These are phyloP conservation scores for Microctonus hyperodae DNA, from an alignment of 2,888 invertebrate genomes.

Conservation along the genomic window DNA sequence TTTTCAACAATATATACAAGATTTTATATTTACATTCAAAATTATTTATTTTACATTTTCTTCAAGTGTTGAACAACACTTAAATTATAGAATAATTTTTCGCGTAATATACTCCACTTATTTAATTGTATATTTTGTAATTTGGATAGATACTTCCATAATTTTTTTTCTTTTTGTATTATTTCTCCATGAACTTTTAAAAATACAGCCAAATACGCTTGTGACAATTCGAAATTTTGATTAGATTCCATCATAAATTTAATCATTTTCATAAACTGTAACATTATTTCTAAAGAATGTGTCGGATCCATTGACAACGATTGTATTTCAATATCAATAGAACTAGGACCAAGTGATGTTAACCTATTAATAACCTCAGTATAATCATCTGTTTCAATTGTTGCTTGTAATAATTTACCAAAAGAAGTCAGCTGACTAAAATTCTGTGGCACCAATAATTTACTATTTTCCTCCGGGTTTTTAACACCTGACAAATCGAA, in stretches of 20 bases:
- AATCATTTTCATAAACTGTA: slow-evolving; percentile 80
- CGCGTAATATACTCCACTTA: slow-evolving; percentile 74
- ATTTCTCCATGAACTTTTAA: slow-evolving; percentile 78
- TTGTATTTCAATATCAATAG: slow-evolving; percentile 87
- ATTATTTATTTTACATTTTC: slow-evolving; percentile 61
- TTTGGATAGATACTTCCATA: slow-evolving; percentile 67
- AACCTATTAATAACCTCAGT: slow-evolving; percentile 69
- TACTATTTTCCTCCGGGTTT: slow-evolving; percentile 59
- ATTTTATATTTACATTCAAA: slow-evolving; percentile 28
- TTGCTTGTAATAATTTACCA: slow-evolving; percentile 70
- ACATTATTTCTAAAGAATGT: slow-evolving; percentile 75
- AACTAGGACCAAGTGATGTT: slow-evolving; percentile 80
- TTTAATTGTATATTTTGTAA: slow-evolving; percentile 69
- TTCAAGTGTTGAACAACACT: slow-evolving; percentile 80
- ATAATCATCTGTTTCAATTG: slow-evolving; percentile 66
- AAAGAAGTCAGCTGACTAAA: slow-evolving; percentile 75
- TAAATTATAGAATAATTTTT: slow-evolving; percentile 75
- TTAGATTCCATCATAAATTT: slow-evolving; percentile 76
- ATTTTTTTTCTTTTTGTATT: slow-evolving; percentile 67
- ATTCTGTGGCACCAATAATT: slow-evolving; percentile 67
- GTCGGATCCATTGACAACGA: slow-evolving; percentile 78
- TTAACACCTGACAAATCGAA: slow-evolving; percentile 74
- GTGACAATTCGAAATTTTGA: slow-evolving; percentile 86
- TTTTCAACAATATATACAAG: slow-evolving; percentile 33
- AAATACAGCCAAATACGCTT: slow-evolving; percentile 88